Conservation (phyloP, 2,888 invertebrate genomes). For the Amiota communis region DNA sequence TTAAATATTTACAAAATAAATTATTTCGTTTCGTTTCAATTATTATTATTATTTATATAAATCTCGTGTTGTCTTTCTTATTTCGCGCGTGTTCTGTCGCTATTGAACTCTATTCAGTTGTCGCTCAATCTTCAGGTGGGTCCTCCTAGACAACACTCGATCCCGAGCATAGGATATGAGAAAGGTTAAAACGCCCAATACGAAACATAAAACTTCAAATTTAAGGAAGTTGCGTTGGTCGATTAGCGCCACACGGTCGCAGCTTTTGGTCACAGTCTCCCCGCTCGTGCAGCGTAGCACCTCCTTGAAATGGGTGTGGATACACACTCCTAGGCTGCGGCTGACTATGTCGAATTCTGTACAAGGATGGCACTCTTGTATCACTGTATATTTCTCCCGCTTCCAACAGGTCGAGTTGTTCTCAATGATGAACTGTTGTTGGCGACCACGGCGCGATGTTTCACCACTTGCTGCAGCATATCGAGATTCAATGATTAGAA, state of each 20-base stretch:
- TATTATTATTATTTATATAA: conserved; percentile 50
- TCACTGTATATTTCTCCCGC: conserved; percentile 80
- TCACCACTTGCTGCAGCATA: conserved; percentile 58
- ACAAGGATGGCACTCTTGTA: conserved; percentile 88
- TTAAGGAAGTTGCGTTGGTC: conserved; percentile 83
- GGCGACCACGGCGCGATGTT: conserved; percentile 49
- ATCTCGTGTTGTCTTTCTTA: conserved; percentile 6
- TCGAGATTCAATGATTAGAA: conserved; percentile 86
- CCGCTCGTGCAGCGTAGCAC: conserved; percentile 86
- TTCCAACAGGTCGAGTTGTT: conserved; percentile 86
- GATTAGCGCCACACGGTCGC: conserved; percentile 87
- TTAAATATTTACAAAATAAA: conserved; percentile 55
- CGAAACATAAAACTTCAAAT: conserved; percentile 66
- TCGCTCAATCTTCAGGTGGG: conserved; percentile 66
- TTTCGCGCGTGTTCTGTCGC: conserved; percentile 39
- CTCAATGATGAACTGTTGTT: conserved; percentile 79
- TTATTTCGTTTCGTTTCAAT: conserved; percentile 44
- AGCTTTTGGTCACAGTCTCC: conserved; percentile 87
- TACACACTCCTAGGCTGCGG: conserved; percentile 86
- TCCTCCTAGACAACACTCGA: conserved; percentile 62
- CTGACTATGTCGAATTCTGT: conserved; percentile 89
- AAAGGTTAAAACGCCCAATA: conserved; percentile 63
- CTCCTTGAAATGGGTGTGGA: conserved; percentile 88
- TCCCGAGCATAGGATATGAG: conserved; percentile 68
- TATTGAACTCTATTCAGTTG: conserved; percentile 68